Evolutionary conservation across 2,888 invertebrate genomes (phyloP), one percentile per base, ranked within the genome.

Genomic region (Rhodophaea formosa): DNA sequence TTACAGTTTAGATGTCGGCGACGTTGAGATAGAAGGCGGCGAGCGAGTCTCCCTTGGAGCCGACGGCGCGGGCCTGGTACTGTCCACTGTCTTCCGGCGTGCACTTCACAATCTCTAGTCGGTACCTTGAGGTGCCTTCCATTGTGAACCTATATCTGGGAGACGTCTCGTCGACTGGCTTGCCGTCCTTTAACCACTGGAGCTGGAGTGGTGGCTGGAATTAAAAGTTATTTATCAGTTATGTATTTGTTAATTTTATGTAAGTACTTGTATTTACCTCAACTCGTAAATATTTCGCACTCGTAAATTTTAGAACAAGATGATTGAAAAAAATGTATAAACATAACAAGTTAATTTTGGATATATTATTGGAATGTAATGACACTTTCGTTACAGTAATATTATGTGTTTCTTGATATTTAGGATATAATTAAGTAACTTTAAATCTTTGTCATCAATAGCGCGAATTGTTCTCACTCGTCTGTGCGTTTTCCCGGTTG

Each of bases 161-260:
- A 52, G 93, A 93, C 29, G 92, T 92, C 79, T 97, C 97, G 79
- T 97, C 96, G 70, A 98, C 94, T 58, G 95, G 94, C 79, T 96
- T 96, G 73, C 97, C 97, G 92, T 98, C 98, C 92, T 98, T 98
- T 77, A 96, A 92, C 98, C 98, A 98, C 69, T 93, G 93, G 58
- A 95, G 91, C 80, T 94, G 94, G 68, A 95, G 89, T 70, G 94
- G 93, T 75, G 93, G 91, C 77, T 92, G 83, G 59, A 69, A 59
- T 47, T 3, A 42, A 62, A 65, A 23, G 35, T 47, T 29, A 17
- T n/a, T 14, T 10, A 6, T 56, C 44, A 12, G n/a, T 46, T 5
- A 45, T 12, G n/a, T 16, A 53, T 10, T 29, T 23, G 12, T 23
- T 12, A n/a, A n/a, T n/a, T n/a, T n/a, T n/a, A n/a, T n/a, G n/a